A percentile compares a stretch with the other conserved stretches of the same genome.
Evolutionary conservation across 2,888 invertebrate species (phyloP).

Genomic region (Baccha elongata): DNA sequence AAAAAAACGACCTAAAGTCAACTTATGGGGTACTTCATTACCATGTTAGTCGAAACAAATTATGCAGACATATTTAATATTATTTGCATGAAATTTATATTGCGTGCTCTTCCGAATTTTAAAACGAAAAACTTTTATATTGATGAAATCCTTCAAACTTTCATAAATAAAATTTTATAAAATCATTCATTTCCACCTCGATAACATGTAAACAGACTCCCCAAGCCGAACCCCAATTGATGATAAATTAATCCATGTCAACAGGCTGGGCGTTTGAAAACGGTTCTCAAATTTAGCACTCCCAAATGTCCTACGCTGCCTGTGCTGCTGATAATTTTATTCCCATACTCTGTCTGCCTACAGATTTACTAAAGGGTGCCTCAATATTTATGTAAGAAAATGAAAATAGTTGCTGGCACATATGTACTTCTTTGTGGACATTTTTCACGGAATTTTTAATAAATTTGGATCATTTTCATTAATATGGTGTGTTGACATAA

Average conservation of each 20-base stretch:
- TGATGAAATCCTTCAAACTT: not conserved
- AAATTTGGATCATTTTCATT: too few relatives aligned
- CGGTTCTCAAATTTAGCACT: slow-evolving; percentile 17
- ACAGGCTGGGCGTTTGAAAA: slow-evolving; percentile 45
- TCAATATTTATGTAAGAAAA: too few relatives aligned
- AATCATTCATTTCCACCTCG: slow-evolving; percentile 67
- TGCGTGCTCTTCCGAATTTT: slow-evolving; percentile 23
- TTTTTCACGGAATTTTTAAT: too few relatives aligned
- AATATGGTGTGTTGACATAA: too few relatives aligned
- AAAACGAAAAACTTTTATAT: not conserved
- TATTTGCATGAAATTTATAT: slow-evolving; percentile 64
- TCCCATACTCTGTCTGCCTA: slow-evolving; percentile 33
- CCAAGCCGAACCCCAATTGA: slow-evolving; percentile 50
- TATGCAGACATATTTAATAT: slow-evolving; percentile 45
- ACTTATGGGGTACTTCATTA: slow-evolving; percentile 25
- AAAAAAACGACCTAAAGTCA: slow-evolving; percentile 31
- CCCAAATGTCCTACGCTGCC: slow-evolving; percentile 5
- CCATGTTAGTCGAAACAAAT: slow-evolving; percentile 24
- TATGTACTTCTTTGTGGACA: too few relatives aligned
- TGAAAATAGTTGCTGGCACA: too few relatives aligned
- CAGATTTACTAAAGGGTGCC: too few relatives aligned
- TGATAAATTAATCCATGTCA: slow-evolving; percentile 72
- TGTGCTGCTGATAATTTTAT: slow-evolving; percentile 38
- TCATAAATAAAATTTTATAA: slow-evolving; percentile 24
- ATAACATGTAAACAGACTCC: slow-evolving; percentile 48